Evolutionary conservation across 2,888 invertebrate species (phyloP).

Genomic region (Diaphora mendica): DNA sequence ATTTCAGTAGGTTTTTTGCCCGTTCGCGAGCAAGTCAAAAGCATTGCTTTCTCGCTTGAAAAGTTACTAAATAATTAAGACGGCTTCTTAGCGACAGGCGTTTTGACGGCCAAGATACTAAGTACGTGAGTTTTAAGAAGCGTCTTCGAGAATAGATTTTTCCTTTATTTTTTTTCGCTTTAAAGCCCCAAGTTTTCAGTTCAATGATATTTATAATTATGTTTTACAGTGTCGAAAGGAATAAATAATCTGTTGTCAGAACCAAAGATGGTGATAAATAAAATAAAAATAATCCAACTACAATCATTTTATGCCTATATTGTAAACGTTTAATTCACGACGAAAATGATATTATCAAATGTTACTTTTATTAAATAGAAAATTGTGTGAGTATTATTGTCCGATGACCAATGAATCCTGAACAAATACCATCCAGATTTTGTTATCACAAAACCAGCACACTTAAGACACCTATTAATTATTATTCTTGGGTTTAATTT

Average conservation of each 20-base stretch:
- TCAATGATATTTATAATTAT: slow-evolving; percentile 5
- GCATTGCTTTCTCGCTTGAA: slow-evolving; percentile 81
- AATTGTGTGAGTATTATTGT: too few relatives aligned
- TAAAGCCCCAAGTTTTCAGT: slow-evolving; percentile 19
- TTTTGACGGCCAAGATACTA: slow-evolving; percentile 69
- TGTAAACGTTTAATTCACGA: background rate
- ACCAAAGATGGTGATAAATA: background rate
- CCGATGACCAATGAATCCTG: too few relatives aligned
- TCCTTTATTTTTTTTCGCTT: slow-evolving; percentile 48
- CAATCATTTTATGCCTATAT: background rate
- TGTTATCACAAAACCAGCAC: background rate
- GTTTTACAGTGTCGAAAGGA: background rate
- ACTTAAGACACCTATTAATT: background rate
- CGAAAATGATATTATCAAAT: too few relatives aligned
- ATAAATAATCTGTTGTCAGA: background rate
- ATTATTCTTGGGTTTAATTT: background rate
- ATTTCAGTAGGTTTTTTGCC: slow-evolving; percentile 81
- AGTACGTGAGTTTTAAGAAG: slow-evolving; percentile 69
- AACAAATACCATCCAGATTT: too few relatives aligned
- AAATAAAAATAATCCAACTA: background rate
- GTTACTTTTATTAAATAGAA: too few relatives aligned
- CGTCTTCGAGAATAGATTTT: slow-evolving; percentile 49
- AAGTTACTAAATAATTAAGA: slow-evolving; percentile 85
- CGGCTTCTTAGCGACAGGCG: slow-evolving; percentile 76
- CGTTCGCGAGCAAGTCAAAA: slow-evolving; percentile 80